Evolutionary conservation across 1,140 invertebrate genomes (phyloP).

Genomic region (Macrostomum lignano): DNA sequence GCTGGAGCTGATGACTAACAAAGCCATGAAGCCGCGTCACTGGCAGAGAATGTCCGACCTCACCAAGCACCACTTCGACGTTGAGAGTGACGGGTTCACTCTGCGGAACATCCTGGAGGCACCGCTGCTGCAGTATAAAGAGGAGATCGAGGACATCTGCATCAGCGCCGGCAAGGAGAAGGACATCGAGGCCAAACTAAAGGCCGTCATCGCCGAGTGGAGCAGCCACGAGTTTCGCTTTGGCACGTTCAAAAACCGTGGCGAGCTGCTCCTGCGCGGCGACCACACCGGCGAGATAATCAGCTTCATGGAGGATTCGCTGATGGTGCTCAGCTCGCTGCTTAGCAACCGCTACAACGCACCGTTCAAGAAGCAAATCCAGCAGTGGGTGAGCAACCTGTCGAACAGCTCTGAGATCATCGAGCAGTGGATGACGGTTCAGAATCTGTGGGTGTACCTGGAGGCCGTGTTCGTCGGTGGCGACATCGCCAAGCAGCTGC

Average conservation of each 20-base stretch:
- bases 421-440: conserved; percentile 23
- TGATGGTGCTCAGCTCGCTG: conserved; percentile 68
- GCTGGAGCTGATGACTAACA: conserved; percentile 76
- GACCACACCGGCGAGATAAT: conserved; percentile 50
- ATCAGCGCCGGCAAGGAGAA: conserved; percentile 92
- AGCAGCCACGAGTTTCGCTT: conserved; percentile 57
- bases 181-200: conserved; percentile 76
- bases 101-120: conserved; percentile 77
- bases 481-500: conserved; percentile 28
- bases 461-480: conserved; percentile 27
- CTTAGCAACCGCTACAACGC: conserved; percentile 42
- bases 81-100: conserved; percentile 70
- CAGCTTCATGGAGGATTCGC: conserved; percentile 62
- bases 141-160: conserved; percentile 92
- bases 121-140: conserved; percentile 60
- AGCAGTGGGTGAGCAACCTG: conserved; percentile 22
- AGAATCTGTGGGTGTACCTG: conserved; percentile 26
- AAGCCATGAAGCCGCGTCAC: conserved; percentile 77
- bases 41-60: conserved; percentile 77
- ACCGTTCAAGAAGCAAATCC: conserved; percentile 25
- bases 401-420: conserved; percentile 22
- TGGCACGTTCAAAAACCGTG: conserved; percentile 68
- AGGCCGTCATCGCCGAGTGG: conserved; percentile 82
- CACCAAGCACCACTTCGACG: conserved; percentile 57
- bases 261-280: conserved; percentile 51